Conservation (phyloP, 2,888 invertebrate species). For the Iselma pallidipennis region DNA sequence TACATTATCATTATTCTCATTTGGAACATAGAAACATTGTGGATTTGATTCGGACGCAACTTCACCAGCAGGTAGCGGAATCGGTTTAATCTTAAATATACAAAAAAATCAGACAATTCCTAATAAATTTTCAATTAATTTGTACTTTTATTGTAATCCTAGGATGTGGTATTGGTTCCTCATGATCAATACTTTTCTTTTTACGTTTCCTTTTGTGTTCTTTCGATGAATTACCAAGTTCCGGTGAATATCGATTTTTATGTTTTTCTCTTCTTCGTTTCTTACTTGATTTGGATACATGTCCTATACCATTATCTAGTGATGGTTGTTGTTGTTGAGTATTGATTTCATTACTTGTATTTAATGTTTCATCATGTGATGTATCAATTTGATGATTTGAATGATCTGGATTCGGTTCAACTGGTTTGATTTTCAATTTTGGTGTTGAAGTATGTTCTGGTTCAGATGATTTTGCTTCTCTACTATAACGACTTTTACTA, state of each 20-base stretch:
- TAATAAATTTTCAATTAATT: too few species aligned
- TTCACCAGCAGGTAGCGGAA: conserved; percentile 77
- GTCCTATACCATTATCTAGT: conserved; percentile 32
- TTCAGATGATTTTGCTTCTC: conserved; percentile 32
- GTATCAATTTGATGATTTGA: neutral
- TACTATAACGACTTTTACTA: conserved; percentile 65
- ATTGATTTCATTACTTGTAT: conserved; percentile 34
- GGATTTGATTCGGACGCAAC: conserved; percentile 66
- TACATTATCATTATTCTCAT: conserved; percentile 64
- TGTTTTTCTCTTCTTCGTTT: conserved; percentile 78
- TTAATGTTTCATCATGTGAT: conserved; percentile 7
- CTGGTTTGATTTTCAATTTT: conserved; percentile 53
- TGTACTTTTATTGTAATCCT: conserved; percentile 80
- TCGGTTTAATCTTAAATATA: conserved; percentile 68
- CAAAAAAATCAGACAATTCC: conserved; percentile 10
- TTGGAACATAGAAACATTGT: conserved; percentile 78
- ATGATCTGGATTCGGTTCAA: conserved; percentile 39
- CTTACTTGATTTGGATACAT: conserved; percentile 62
- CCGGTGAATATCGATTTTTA: conserved; percentile 73
- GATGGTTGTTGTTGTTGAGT: conserved; percentile 26
- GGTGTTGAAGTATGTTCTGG: conserved; percentile 45
- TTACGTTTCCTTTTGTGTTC: conserved; percentile 81
- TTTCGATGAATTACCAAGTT: conserved; percentile 68
- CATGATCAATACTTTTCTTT: conserved; percentile 74
- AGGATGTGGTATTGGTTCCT: conserved; percentile 64